phyloP scores from a whole-genome alignment of 2,888 invertebrate species.

The Saturnia japonica region DNA sequence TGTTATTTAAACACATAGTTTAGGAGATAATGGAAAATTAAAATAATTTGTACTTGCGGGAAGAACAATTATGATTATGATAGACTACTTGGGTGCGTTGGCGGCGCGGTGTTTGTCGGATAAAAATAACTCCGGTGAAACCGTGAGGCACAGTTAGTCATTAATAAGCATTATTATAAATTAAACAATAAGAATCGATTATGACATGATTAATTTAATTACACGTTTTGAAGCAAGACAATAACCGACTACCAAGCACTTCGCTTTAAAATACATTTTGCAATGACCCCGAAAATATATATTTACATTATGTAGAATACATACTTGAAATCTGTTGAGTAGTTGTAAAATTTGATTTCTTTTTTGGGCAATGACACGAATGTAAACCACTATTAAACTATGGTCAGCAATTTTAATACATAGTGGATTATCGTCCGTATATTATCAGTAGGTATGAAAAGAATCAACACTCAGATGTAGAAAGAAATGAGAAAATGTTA shows the following conservation, averaged over 20 bases:
- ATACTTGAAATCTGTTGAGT: not conserved
- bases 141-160: no score
- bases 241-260: not conserved
- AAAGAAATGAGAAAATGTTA: not conserved
- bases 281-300: not conserved
- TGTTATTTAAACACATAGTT: no score
- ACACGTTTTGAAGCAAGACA: not conserved
- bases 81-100: no score
- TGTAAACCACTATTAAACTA: not conserved
- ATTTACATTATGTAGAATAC: no score
- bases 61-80: no score
- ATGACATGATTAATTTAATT: not conserved
- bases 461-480: not conserved
- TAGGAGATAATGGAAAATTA: no score
- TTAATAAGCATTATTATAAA: not conserved
- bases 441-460: not conserved
- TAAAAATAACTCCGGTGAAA: no score
- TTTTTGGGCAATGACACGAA: constrained; percentile 6
- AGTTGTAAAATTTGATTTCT: not conserved
- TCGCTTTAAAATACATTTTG: not conserved
- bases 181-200: not conserved
- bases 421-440: not conserved
- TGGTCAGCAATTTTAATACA: constrained; percentile 26
- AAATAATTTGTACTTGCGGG: no score
- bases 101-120: no score